Evolutionary conservation across 2,888 invertebrate species (phyloP).

Genomic region (Magallana nippona): DNA sequence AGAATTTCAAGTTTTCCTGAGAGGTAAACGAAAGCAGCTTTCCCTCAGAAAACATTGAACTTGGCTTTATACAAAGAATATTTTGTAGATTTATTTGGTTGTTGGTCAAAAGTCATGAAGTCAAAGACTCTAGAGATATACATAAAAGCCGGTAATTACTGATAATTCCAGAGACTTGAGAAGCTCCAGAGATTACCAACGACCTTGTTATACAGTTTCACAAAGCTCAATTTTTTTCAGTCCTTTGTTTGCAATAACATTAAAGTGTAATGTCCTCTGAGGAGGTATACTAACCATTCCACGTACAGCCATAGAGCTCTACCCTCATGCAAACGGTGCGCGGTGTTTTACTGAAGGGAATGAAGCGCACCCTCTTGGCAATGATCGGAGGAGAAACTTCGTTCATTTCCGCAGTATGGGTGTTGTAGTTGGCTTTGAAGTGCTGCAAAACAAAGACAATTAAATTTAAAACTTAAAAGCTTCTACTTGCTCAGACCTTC

Average conservation of each 20-base stretch:
- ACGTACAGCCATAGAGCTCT: conserved; percentile 92
- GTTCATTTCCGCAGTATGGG: conserved; percentile 89
- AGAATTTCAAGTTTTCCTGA: conserved; percentile 4
- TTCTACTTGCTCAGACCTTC: not conserved
- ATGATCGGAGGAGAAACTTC: conserved; percentile 89
- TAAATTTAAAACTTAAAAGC: not conserved
- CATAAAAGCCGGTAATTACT: not conserved
- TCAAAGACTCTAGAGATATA: not conserved
- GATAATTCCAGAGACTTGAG: conserved; percentile 4
- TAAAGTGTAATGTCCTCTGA: not conserved
- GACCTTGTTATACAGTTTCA: not conserved
- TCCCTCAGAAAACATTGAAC: not conserved
- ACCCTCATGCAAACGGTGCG: conserved; percentile 95
- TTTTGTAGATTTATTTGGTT: not conserved
- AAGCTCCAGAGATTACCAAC: not conserved
- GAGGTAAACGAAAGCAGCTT: not conserved
- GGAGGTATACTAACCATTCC: conserved; percentile 86
- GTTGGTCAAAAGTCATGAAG: conserved; percentile 13
- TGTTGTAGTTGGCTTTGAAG: conserved; percentile 91
- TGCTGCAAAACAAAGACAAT: conserved; percentile 83
- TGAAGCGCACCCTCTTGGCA: conserved; percentile 90
- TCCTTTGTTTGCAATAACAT: not conserved
- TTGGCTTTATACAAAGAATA: conserved; percentile 6
- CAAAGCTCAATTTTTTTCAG: not conserved
- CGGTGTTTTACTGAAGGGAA: conserved; percentile 90